A percentile compares a stretch with the other conserved stretches of the same genome.
phyloP scores from a whole-genome alignment of 2,888 invertebrate species.

The Seira musarum region DNA sequence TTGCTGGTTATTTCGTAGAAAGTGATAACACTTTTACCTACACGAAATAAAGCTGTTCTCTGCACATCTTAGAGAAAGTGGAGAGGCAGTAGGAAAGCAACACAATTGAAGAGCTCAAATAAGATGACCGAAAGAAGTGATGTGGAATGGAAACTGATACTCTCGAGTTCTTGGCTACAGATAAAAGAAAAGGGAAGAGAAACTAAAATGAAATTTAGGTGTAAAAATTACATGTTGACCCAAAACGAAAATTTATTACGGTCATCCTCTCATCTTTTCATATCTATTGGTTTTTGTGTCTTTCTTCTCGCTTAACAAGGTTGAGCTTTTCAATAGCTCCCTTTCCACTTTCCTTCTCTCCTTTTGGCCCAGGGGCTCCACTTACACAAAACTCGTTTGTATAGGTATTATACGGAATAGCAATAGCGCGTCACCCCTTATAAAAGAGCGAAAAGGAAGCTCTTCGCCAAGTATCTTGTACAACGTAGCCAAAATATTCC shows the following conservation, averaged over 20 bases:
- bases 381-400: slow-evolving; percentile 29
- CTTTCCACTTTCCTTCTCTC: slow-evolving; percentile 26
- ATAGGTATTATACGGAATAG: neutral
- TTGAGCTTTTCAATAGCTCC: slow-evolving; percentile 48
- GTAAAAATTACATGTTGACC: slow-evolving; percentile 59
- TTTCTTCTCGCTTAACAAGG: slow-evolving; percentile 35
- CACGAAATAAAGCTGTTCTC: neutral
- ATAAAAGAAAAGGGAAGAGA: slow-evolving; percentile 39
- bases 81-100: slow-evolving; percentile 13
- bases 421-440: neutral
- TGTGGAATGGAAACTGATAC: slow-evolving; percentile 53
- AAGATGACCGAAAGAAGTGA: slow-evolving; percentile 50
- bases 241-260: slow-evolving; percentile 59
- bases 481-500: slow-evolving; percentile 13
- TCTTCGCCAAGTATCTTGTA: slow-evolving; percentile 50
- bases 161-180: slow-evolving; percentile 33
- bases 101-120: slow-evolving; percentile 43
- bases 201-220: slow-evolving; percentile 56
- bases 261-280: slow-evolving; percentile 57
- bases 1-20: neutral
- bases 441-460: slow-evolving; percentile 24
- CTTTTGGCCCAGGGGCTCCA: slow-evolving; percentile 47
- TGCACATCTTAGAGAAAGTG: slow-evolving; percentile 29
- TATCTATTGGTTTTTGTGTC: slow-evolving; percentile 58
- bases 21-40: slow-evolving; percentile 11